Conservation (phyloP, 2,888 invertebrate genomes). For the Drosophila neoperkinsi region DNA sequence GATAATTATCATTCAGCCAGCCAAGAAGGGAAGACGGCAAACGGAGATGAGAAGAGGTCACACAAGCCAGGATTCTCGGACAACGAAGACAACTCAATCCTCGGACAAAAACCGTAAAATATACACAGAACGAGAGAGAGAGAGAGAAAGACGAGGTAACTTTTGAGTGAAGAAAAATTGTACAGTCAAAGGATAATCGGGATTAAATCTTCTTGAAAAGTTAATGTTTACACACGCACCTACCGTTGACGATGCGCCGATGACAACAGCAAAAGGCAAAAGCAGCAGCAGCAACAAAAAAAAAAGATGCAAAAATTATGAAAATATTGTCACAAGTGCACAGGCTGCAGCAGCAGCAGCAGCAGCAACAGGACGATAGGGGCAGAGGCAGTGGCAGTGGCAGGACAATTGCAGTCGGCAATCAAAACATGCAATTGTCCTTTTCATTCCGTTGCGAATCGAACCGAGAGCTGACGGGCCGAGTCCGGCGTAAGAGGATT, state of each 20-base stretch:
- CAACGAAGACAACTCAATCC: constrained; percentile 50
- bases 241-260: constrained; percentile 76
- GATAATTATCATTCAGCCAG: constrained; percentile 64
- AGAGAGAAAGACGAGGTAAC: constrained; percentile 36
- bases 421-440: constrained; percentile 81
- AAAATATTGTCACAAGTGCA: constrained; percentile 84
- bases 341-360: constrained; percentile 38
- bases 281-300: constrained; percentile 29
- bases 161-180: constrained; percentile 74
- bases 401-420: constrained; percentile 81
- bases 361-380: constrained; percentile 20
- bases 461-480: constrained; percentile 59
- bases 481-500: constrained; percentile 73
- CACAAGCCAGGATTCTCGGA: constrained; percentile 19
- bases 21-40: constrained; percentile 17
- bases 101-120: constrained; percentile 61
- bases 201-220: constrained; percentile 85
- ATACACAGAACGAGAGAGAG: constrained; percentile 38
- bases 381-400: constrained; percentile 34
- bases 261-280: constrained; percentile 45
- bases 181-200: constrained; percentile 85
- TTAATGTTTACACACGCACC: constrained; percentile 85
- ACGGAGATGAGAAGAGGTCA: constrained; percentile 11
- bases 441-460: constrained; percentile 70
- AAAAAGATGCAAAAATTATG: constrained; percentile 81